Base-by-base conservation (phyloP, 2,888 invertebrate genomes). In the Phytoseiulus persimilis region DNA sequence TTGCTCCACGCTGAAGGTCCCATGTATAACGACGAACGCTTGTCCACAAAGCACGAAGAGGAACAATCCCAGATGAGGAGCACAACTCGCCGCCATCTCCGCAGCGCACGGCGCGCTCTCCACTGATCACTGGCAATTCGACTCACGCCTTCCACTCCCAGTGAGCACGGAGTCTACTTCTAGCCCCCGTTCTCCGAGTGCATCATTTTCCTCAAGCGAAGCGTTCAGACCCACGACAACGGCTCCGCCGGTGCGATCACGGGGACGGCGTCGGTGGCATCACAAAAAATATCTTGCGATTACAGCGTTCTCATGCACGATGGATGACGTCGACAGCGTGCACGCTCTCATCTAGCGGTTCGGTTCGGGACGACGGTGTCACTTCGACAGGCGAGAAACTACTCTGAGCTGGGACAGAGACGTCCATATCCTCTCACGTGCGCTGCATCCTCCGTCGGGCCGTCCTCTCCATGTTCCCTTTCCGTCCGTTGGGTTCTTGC, bases 1-100 rank as follows among this genome's bases (percentile, higher is more conserved):
- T 87, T 87, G 28, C 39, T 87, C 87, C 9, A 87, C 87, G n/a
- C 28, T 87, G 33, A 87, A 87, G 65, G 9, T 65, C 65, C 65
- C 65, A 65, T 65, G 65, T 65, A 65, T 65, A 65, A 65, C 65
- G 65, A 65, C 65, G 18, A 65, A 23, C 65, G 65, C 1, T 65
- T 65, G 65, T 65, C 65, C 65, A 65, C 14, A 65, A 65, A 65
- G 65, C 23, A 65, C 65, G 18, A 65, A 65, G 1, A 65, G 65
- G 18, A 65, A 65, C 65, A 65, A 18, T 65, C 65, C 65, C 18
- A 65, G 23, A 14, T 28, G 65, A 18, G 18, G 18, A 65, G 23
- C 18, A 18, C 65, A 65, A 23, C 65, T 65, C 65, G 18, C 28
- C 65, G 65, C 65, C 65, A 65, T 65, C 65, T 65, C 65, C 65